A percentile compares a stretch with the other conserved stretches of the same genome.
These are phyloP conservation scores for Cephus spinipes DNA, from an alignment of 2,888 invertebrate species.

Conservation along the genomic window DNA sequence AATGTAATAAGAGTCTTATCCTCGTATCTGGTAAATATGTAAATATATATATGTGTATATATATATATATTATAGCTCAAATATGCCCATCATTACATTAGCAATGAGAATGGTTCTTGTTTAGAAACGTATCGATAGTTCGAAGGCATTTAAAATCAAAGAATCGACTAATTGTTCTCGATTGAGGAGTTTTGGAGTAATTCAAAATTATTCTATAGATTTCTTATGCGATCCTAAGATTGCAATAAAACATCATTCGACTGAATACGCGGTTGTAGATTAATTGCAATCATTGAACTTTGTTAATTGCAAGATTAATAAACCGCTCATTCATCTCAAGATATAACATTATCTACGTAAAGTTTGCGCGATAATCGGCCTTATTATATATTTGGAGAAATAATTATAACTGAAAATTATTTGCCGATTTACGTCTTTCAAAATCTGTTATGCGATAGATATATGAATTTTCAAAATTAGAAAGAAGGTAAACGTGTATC, in stretches of 20 bases:
- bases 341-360: background rate
- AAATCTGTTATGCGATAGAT: background rate
- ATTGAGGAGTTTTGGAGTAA: background rate
- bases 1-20: constrained; percentile 49
- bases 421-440: background rate
- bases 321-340: background rate
- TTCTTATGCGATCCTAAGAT: background rate
- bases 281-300: background rate
- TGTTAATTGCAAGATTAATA: background rate
- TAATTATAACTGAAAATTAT: background rate
- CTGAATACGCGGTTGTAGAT: background rate
- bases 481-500: background rate
- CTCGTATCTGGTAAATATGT: constrained; percentile 38
- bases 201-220: background rate
- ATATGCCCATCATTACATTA: background rate
- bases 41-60: constrained; percentile 36
- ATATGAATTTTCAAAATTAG: background rate
- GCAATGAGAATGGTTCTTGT: background rate
- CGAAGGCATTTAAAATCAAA: background rate
- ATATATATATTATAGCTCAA: constrained; percentile 26
- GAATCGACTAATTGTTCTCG: background rate
- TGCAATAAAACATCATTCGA: background rate
- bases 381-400: background rate
- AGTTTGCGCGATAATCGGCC: background rate
- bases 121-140: background rate